Evolutionary conservation across 2,113 vertebrate genomes (phyloP).

Genomic region (Spea bombifrons): DNA sequence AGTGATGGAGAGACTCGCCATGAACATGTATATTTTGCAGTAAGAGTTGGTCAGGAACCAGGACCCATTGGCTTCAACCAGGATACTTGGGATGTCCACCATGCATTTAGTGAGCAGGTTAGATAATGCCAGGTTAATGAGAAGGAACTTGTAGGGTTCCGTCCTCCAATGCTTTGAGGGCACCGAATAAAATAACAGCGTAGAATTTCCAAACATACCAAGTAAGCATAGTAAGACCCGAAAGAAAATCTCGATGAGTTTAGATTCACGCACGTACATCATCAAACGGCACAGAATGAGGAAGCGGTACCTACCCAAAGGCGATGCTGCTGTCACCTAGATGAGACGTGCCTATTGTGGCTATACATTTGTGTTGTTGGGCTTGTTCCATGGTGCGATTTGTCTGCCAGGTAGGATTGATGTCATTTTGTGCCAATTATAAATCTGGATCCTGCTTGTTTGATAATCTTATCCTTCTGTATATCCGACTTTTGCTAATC

Average conservation of each 20-base stretch:
- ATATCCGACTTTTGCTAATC: conserved; percentile 16
- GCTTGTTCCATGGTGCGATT: background rate
- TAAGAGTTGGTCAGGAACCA: conserved; percentile 63
- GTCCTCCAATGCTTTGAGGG: background rate
- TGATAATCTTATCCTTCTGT: conserved; percentile 21
- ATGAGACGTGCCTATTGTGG: background rate
- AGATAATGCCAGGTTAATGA: conserved; percentile 68
- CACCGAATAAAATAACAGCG: conserved; percentile 1
- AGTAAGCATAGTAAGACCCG: conserved; percentile 14
- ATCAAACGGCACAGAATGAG: background rate
- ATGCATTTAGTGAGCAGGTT: conserved; percentile 72
- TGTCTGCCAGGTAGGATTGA: background rate
- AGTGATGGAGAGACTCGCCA: conserved; percentile 63
- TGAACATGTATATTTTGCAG: conserved; percentile 63
- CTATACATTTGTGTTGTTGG: background rate
- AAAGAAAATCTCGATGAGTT: background rate
- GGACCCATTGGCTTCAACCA: conserved; percentile 54
- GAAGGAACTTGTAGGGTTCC: conserved; percentile 60
- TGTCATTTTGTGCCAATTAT: conserved; percentile 15
- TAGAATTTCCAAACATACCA: conserved; percentile 8
- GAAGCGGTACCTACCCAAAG: background rate
- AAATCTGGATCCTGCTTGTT: background rate
- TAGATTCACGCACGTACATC: background rate
- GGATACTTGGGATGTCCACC: conserved; percentile 66
- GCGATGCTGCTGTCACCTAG: background rate